These are phyloP conservation scores for Miichthys miiuy DNA, from an alignment of 2,797 vertebrate genomes.

Conservation along the genomic window DNA sequence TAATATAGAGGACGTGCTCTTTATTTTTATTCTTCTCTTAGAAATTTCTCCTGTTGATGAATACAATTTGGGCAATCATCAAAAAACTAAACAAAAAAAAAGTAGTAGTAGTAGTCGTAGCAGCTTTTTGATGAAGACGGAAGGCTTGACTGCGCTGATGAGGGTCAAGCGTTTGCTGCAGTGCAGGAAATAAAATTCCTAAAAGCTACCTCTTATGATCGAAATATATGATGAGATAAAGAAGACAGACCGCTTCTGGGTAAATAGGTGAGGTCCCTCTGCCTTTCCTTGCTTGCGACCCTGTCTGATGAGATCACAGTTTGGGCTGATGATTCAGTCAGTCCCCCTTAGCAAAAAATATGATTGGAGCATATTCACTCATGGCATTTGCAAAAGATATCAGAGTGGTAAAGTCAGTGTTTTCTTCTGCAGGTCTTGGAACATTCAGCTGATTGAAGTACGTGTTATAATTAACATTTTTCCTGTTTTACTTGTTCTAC, in stretches of 20 bases:
- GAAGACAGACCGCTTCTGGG: slow-evolving; percentile 61
- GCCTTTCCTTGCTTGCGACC: slow-evolving; percentile 61
- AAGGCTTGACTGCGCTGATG: slow-evolving; percentile 74
- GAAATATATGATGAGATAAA: slow-evolving; percentile 79
- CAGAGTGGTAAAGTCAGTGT: slow-evolving; percentile 26
- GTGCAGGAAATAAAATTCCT: slow-evolving; percentile 59
- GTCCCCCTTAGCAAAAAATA: slow-evolving; percentile 49
- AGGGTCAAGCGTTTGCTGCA: slow-evolving; percentile 69
- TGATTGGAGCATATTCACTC: slow-evolving; percentile 63
- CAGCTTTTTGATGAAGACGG: slow-evolving; percentile 68
- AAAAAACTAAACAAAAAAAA: slow-evolving; percentile 13
- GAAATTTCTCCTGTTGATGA: slow-evolving; percentile 52
- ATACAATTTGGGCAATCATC: slow-evolving; percentile 55
- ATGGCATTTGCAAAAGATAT: slow-evolving; percentile 43
- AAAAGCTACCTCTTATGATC: slow-evolving; percentile 76
- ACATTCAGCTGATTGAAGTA: slow-evolving; percentile 32
- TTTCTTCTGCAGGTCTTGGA: slow-evolving; percentile 29
- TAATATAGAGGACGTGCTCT: slow-evolving; percentile 18
- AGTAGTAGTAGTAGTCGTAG: slow-evolving; percentile 11
- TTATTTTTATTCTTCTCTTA: background rate
- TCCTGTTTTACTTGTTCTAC: slow-evolving; percentile 21
- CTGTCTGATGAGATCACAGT: slow-evolving; percentile 80
- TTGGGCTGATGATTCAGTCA: slow-evolving; percentile 67
- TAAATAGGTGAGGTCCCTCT: slow-evolving; percentile 64
- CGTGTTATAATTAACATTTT: slow-evolving; percentile 26